Conservation (phyloP, 2,113 vertebrate species). For the Puffinus mauretanicus region DNA sequence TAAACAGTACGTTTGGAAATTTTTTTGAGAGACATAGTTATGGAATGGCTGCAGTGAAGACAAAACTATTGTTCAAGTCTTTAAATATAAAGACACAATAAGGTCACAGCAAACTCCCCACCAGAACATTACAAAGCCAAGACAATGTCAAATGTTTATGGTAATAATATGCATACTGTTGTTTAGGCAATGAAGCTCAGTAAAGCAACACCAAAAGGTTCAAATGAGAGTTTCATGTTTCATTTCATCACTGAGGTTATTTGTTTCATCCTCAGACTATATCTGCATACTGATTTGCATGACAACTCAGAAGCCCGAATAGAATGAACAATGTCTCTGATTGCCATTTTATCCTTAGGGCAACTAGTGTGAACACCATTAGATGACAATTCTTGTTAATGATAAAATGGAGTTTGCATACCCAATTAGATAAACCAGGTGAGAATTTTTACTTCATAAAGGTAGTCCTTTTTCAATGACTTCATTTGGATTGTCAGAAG, state of each 20-base stretch:
- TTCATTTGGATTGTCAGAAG: not conserved
- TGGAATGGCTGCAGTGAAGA: not conserved
- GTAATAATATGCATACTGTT: not conserved
- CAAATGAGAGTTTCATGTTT: constrained; percentile 11
- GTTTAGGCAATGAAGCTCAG: not conserved
- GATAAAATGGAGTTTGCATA: not conserved
- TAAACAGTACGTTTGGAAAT: not conserved
- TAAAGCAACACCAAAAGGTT: not conserved
- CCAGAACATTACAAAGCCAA: not conserved
- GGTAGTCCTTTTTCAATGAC: not conserved
- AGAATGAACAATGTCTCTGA: not conserved
- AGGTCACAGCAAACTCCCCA: not conserved
- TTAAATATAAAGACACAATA: not conserved
- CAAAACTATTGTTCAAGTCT: not conserved
- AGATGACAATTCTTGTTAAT: not conserved
- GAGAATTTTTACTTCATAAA: not conserved
- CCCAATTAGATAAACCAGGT: not conserved
- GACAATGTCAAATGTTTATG: not conserved
- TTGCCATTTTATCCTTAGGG: not conserved
- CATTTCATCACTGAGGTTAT: not conserved
- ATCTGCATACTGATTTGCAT: not conserved
- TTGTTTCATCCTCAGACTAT: not conserved
- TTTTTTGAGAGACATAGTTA: not conserved
- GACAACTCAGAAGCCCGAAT: not conserved
- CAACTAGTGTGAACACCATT: not conserved